Base-by-base conservation (phyloP, 2,113 vertebrate species). In the Semicossyphus pulcher region DNA sequence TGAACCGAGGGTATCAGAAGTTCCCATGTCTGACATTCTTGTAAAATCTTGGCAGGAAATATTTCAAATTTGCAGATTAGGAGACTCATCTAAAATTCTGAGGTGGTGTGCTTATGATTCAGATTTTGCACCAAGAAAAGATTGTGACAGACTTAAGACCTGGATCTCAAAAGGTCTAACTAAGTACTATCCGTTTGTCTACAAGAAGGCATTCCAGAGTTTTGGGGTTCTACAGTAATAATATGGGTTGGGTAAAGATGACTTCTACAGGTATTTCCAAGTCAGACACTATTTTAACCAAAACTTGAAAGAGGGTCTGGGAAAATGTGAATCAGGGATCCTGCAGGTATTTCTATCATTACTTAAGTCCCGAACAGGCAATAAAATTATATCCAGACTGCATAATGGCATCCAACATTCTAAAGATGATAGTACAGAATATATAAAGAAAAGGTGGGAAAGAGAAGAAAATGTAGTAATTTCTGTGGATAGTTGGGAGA, bases 1-100 rank as follows among this genome's bases (percentile, higher is more conserved):
- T 0, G 10, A 31, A 15, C 4, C 12, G 12, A 3, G 0, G 1
- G 26, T 37, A 0, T 5, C 29, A 37, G 18, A 42, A 0, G 47
- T 34, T 0, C 18, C 6, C 0, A 25, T 62, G 9, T 8, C 8
- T 6, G 10, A 23, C 14, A 25, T 3, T 2, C 14, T 51, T 1
- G 2, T 61, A 0, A 49, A 29, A 2, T 71, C 54, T 7, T 71
- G 44, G 44, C 18, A 31, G 0, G 31, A 29, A 11, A 16, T 29
- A 10, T n/a, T 51, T 3, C 25, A 36, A 59, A 49, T 15, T 6
- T 49, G 66, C 16, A 36, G n/a, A 47, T 3, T 69, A 26, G n/a
- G 15, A 1, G 21, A 41, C 0, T 1, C 9, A 23, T 11, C 15
- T 15, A 59, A 16, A 31, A 37, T 71, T 1, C 1, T 49, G 16